These are phyloP conservation scores for Bedellia somnulentella DNA, from an alignment of 2,888 invertebrate genomes.

Conservation along the genomic window DNA sequence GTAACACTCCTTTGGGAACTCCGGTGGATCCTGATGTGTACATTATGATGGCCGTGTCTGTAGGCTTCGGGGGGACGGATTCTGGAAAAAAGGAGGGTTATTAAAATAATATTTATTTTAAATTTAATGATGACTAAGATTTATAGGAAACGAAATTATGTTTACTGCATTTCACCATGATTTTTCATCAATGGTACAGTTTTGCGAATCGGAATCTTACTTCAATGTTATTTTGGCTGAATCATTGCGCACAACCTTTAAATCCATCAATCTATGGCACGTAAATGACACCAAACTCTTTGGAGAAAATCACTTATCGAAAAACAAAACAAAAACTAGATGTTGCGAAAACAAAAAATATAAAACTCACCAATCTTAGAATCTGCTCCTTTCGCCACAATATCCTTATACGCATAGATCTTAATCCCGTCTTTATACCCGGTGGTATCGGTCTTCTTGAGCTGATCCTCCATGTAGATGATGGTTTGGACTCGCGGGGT, in stretches of 20 bases:
- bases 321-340: too few relatives aligned
- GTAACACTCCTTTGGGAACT: conserved; percentile 86
- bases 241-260: too few relatives aligned
- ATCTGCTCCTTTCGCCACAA: conserved; percentile 27
- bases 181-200: too few relatives aligned
- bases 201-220: too few relatives aligned
- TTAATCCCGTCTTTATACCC: conserved; percentile 75
- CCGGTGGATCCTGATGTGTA: conserved; percentile 99
- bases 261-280: too few relatives aligned
- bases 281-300: too few relatives aligned
- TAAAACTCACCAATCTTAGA: conserved; percentile 34
- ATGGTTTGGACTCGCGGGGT: conserved; percentile 78
- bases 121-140: too few relatives aligned
- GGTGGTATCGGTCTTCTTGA: conserved; percentile 67
- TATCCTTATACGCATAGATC: conserved; percentile 73
- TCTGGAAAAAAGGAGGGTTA: conserved; percentile 30
- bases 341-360: too few relatives aligned
- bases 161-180: too few relatives aligned
- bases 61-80: conserved; percentile 62
- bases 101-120: not conserved
- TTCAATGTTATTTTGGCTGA: too few relatives aligned
- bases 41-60: conserved; percentile 95
- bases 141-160: too few relatives aligned
- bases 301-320: too few relatives aligned
- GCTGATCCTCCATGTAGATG: conserved; percentile 87